Conservation (phyloP, 2,888 invertebrate species). For the Synergus japonicus region DNA sequence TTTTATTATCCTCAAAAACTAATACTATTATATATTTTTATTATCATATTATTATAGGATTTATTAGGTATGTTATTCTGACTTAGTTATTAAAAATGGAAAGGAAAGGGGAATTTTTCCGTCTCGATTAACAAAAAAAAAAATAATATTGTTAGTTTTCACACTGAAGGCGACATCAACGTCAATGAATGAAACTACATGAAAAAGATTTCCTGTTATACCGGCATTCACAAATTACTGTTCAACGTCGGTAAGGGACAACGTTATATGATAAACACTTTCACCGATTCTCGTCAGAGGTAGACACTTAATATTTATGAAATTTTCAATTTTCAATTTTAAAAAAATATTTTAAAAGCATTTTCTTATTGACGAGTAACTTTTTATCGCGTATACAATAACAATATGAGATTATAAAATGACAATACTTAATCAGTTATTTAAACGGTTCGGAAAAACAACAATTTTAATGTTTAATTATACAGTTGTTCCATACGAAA, state of each 20-base stretch:
- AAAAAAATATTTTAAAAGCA: not conserved
- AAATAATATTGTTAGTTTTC: not conserved
- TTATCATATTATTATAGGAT: too few relatives aligned
- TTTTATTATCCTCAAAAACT: not conserved
- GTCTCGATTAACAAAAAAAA: too few relatives aligned
- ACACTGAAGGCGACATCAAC: not conserved
- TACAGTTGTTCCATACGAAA: not conserved
- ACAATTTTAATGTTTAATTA: not conserved
- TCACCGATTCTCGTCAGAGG: constrained; percentile 6
- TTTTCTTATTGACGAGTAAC: not conserved
- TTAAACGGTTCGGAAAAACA: too few relatives aligned
- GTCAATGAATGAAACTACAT: not conserved
- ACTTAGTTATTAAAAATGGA: not conserved
- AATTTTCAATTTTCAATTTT: not conserved
- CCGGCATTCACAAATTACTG: not conserved
- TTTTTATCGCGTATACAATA: not conserved
- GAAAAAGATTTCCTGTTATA: constrained; percentile 8
- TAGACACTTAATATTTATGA: not conserved
- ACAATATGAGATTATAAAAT: not conserved
- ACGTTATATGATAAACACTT: not conserved
- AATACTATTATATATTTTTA: too few relatives aligned
- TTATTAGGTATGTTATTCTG: not conserved
- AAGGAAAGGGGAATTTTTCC: too few relatives aligned
- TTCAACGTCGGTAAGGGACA: not conserved
- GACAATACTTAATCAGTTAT: too few relatives aligned